Base-by-base conservation (phyloP, 2,888 invertebrate genomes). In the Cephus pygmeus region DNA sequence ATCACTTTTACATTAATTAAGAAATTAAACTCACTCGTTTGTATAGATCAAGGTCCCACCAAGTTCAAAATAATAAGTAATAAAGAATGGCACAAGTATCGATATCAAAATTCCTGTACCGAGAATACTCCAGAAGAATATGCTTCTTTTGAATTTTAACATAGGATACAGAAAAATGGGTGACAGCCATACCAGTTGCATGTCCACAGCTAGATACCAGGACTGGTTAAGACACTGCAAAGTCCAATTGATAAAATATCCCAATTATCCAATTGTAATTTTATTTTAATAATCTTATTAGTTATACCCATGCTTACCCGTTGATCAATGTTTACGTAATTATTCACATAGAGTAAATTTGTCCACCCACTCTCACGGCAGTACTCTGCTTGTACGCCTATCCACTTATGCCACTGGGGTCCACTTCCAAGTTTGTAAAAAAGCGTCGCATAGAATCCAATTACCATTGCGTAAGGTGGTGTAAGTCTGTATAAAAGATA, bases 381-480 rank as follows among this genome's bases (percentile, higher is more conserved):
- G 75, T 85, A 85, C 34, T 88, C 81, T 40, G 85, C 85, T 12
- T 91, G 89, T 75, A 90, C 89, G n/a, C 91, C 90, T 73, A 95
- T 92, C 85, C 93, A 92, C 12, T 92, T 90, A 68, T 94, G 92
- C 97, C 97, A 97, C 34, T 95, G 91, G 0, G 96, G 96, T 0
- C 97, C 97, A 80, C 94, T 94, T 1, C 95, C 95, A 15, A 95
- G 88, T 87, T 95, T 94, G 12, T 94, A 93, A 69, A 96, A 92
- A 92, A 96, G 93, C 0, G 96, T 96, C 86, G 95, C 94, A 87
- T 96, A 96, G 84, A 96, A 94, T 33, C 95, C 93, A 86, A 97
- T 93, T 31, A 96, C 93, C 1, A 96, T 93, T 34, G 94, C 89
- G 84, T 96, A 96, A 0, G 95, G 94, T 56, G 96, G 96, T 1